Conservation (phyloP, 1,140 invertebrate species). For the Rhagoletis pomonella region DNA sequence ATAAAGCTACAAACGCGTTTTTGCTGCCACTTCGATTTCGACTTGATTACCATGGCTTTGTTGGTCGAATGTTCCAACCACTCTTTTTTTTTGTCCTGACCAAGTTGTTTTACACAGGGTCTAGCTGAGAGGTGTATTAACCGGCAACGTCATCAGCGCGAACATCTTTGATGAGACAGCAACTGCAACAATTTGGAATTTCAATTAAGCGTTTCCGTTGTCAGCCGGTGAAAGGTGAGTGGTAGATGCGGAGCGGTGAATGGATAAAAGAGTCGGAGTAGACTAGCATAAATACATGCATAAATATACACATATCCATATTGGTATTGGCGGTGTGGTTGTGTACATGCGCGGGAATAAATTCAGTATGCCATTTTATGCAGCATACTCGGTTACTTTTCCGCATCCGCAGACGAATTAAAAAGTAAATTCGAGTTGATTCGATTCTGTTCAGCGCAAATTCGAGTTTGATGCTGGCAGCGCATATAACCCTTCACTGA, state of each 20-base stretch:
- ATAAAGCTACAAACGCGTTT: too few relatives aligned
- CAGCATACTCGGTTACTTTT: constrained; percentile 13
- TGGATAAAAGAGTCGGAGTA: neutral
- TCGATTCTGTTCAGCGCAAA: constrained; percentile 13
- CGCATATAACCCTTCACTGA: neutral
- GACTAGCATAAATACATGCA: neutral
- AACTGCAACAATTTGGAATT: constrained; percentile 53
- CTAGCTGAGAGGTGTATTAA: neutral
- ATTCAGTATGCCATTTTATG: constrained; percentile 36
- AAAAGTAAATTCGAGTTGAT: constrained; percentile 38
- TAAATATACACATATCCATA: neutral
- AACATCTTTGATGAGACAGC: constrained; percentile 42
- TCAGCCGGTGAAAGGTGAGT: constrained; percentile 14
- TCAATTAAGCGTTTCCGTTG: constrained; percentile 54
- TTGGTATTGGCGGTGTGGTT: neutral
- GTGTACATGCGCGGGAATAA: neutral
- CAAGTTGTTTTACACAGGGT: too few relatives aligned
- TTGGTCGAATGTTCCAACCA: too few relatives aligned
- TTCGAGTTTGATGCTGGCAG: neutral
- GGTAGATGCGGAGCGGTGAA: neutral
- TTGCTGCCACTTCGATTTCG: too few relatives aligned
- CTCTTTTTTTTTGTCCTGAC: too few relatives aligned
- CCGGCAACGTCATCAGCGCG: constrained; percentile 31
- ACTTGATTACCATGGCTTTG: too few relatives aligned
- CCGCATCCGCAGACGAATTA: constrained; percentile 46